Conservation (phyloP, 1,140 invertebrate genomes). For the Rhagoletis pomonella region DNA sequence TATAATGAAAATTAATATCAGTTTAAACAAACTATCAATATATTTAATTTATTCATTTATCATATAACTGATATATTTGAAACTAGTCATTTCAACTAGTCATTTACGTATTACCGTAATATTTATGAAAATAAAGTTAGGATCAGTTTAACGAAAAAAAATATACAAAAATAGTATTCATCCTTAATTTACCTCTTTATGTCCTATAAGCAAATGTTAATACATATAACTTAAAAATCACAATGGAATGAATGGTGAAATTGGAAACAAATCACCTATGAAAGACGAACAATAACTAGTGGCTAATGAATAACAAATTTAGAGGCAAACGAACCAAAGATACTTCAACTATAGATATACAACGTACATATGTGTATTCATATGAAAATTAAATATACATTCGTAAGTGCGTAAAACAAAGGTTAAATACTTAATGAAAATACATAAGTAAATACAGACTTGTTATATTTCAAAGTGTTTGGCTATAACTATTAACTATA, state of each 20-base stretch:
- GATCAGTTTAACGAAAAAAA: constrained; percentile 28
- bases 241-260: constrained; percentile 7
- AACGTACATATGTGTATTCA: not conserved
- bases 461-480: constrained; percentile 19
- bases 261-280: not conserved
- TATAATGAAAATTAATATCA: constrained; percentile 15
- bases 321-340: constrained; percentile 43
- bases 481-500: not conserved
- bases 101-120: constrained; percentile 45
- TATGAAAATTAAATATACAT: not conserved
- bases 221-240: constrained; percentile 17
- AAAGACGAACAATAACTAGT: constrained; percentile 54
- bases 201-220: constrained; percentile 46
- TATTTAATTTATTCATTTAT: constrained; percentile 43
- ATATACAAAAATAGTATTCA: constrained; percentile 45
- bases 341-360: constrained; percentile 28
- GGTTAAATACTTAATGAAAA: not conserved
- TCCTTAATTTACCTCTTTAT: constrained; percentile 43
- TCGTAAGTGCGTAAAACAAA: not conserved
- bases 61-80: constrained; percentile 21
- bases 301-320: constrained; percentile 40
- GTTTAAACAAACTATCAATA: constrained; percentile 40
- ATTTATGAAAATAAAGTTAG: constrained; percentile 44
- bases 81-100: constrained; percentile 41
- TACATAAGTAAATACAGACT: not conserved